A percentile compares a stretch with the other conserved stretches of the same genome.
phyloP scores from a whole-genome alignment of 2,113 vertebrate genomes.

The Hydrolagus affinis region DNA sequence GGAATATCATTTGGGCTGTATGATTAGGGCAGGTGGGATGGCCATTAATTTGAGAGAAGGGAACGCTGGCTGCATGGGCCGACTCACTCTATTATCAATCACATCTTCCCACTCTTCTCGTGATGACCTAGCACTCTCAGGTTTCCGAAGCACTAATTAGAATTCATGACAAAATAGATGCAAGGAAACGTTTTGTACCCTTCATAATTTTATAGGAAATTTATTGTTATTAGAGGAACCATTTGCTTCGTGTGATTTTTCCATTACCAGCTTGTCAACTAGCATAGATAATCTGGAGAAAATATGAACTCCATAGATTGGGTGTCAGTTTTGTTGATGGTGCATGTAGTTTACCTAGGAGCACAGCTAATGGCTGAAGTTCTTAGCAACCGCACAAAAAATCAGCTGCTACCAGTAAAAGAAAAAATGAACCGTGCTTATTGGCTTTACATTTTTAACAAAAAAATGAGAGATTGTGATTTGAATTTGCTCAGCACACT shows the following conservation, averaged over 20 bases:
- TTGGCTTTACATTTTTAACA: slow-evolving; percentile 77
- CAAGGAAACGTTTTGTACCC: slow-evolving; percentile 91
- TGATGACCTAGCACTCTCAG: slow-evolving; percentile 96
- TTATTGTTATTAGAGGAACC: slow-evolving; percentile 99
- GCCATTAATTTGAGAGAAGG: slow-evolving; percentile 81
- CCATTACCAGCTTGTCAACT: slow-evolving; percentile 97
- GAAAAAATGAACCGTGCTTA: slow-evolving; percentile 72
- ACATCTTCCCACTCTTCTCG: slow-evolving; percentile 71
- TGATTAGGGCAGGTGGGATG: slow-evolving; percentile 86
- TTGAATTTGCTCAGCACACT: slow-evolving; percentile 69
- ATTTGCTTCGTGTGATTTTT: slow-evolving; percentile 99
- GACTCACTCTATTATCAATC: slow-evolving; percentile 81
- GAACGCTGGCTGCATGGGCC: slow-evolving; percentile 69
- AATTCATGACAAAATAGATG: slow-evolving; percentile 99
- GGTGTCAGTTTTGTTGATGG: slow-evolving; percentile 96
- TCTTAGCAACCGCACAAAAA: slow-evolving; percentile 77
- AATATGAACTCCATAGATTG: slow-evolving; percentile 88
- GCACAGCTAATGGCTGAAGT: slow-evolving; percentile 84
- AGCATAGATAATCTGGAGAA: slow-evolving; percentile 86
- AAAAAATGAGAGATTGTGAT: slow-evolving; percentile 66
- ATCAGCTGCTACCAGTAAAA: slow-evolving; percentile 58
- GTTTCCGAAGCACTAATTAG: slow-evolving; percentile 80
- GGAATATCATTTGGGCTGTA: slow-evolving; percentile 76
- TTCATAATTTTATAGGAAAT: slow-evolving; percentile 99
- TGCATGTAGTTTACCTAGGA: slow-evolving; percentile 96